These are phyloP conservation scores for Melitaea athalia DNA, from an alignment of 2,888 invertebrate genomes.

Conservation along the genomic window DNA sequence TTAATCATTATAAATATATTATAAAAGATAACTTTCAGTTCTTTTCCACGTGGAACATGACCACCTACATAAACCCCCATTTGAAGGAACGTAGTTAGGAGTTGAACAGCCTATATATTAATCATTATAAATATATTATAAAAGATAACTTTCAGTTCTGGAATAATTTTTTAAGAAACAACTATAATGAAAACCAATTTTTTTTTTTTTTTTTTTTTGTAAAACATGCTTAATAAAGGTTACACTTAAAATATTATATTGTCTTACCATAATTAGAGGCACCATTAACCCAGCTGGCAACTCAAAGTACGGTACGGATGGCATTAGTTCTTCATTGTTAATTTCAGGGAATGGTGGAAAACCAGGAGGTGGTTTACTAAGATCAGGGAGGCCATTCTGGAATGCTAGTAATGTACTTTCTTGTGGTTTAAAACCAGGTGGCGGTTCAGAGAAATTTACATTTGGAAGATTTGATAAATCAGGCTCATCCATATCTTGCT, in stretches of 20 bases:
- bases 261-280: conserved; percentile 92
- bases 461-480: conserved; percentile 68
- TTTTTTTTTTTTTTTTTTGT: neutral
- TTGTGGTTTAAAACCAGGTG: conserved; percentile 68
- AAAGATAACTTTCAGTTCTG: too few relatives aligned
- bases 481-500: conserved; percentile 59
- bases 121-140: too few relatives aligned
- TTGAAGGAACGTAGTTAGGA: too few relatives aligned
- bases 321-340: conserved; percentile 88
- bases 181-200: too few relatives aligned
- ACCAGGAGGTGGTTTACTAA: conserved; percentile 93
- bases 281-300: conserved; percentile 99
- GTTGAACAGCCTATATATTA: too few relatives aligned
- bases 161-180: too few relatives aligned
- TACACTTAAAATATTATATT: neutral
- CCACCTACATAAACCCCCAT: too few relatives aligned
- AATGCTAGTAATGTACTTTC: conserved; percentile 67
- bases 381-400: conserved; percentile 87
- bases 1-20: too few relatives aligned
- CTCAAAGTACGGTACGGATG: conserved; percentile 97
- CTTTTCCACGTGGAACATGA: too few relatives aligned
- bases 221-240: neutral
- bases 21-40: too few relatives aligned
- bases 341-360: conserved; percentile 82
- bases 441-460: conserved; percentile 76